Base-by-base conservation (phyloP, 37 sponge, comb jelly and placozoan genomes). In the Lycopodina hypogea region DNA sequence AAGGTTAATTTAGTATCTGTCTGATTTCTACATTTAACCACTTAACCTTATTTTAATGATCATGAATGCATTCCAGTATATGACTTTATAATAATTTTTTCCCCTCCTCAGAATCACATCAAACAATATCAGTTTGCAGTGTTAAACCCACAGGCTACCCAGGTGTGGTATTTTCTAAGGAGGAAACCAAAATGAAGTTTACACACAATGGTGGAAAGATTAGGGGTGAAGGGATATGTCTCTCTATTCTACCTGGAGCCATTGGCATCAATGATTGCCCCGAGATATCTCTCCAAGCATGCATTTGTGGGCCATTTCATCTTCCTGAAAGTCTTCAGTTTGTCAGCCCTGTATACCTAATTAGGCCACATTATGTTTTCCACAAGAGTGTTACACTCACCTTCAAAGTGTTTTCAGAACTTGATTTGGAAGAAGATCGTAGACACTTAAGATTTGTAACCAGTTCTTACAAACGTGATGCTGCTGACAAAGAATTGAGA, bases 281-380 rank as follows among this genome's bases (percentile, higher is more conserved):
- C 12, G 58, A 53, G 4, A 29, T 74, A 35, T 32, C 57, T 56
- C 57, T 74, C 36, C 58, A 56, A 22, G 57, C 36, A 29, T 74
- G 74, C 48, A 24, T 74, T 4, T 57, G 58, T 56, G 74, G 74
- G 3, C 74, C 74, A 8, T 74, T 74, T 55, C 12, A 40, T 22
- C 58, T 56, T 12, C 74, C 74, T 74, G 36, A 28, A 18, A 58
- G 36, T 35, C 26, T 36, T 56, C 15, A 14, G 18, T 41, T 76
- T 29, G 77, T 60, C 62, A 76, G 77, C 39, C 77, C 77, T 41
- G 63, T 76, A 17, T 76, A 62, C 45, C 63, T 38, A 7, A 60
- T 60, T 42, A 1, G 32, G 21, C 77, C 77, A 1, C 42, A 41
- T 2, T 76, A 36, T 59, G 77, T 6, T 17, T 76, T 76, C 63